Percentiles rank a stretch among this genome's conserved stretches.
Evolutionary conservation across 2,797 vertebrate genomes (phyloP).

Genomic region (Fringilla coelebs): DNA sequence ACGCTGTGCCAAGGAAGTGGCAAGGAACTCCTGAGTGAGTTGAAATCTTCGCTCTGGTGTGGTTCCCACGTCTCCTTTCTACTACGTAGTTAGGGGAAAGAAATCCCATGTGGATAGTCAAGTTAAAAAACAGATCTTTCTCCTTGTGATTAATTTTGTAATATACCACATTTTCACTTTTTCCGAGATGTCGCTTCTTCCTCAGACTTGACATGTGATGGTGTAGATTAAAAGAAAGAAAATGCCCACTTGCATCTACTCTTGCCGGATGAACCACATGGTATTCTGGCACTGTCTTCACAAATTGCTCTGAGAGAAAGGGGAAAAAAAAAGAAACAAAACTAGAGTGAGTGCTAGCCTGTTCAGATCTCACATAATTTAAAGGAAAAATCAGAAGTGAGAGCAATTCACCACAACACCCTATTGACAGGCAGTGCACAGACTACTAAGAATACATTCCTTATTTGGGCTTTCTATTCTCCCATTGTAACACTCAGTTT

Average conservation of each 20-base stretch:
- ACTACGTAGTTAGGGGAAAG: constrained; percentile 83
- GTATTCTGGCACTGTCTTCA: constrained; percentile 75
- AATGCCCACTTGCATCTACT: constrained; percentile 79
- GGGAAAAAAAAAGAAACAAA: neutral
- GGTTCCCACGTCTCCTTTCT: constrained; percentile 82
- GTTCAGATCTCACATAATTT: neutral
- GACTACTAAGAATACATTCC: neutral
- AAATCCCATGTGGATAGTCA: constrained; percentile 81
- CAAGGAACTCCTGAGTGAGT: constrained; percentile 68
- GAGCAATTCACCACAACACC: neutral
- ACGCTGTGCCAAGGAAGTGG: constrained; percentile 84
- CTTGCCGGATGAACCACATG: constrained; percentile 83
- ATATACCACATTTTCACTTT: constrained; percentile 73
- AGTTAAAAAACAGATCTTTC: constrained; percentile 82
- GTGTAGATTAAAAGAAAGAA: constrained; percentile 84
- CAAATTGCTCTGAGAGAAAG: constrained; percentile 74
- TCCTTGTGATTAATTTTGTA: constrained; percentile 82
- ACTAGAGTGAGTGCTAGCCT: neutral
- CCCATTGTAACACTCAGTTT: neutral
- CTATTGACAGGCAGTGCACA: neutral
- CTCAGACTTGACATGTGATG: constrained; percentile 69
- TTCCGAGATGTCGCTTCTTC: constrained; percentile 76
- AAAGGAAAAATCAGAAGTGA: neutral
- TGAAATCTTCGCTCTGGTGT: constrained; percentile 65
- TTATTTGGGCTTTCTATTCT: neutral